A percentile compares a stretch with the other conserved stretches of the same genome.
Evolutionary conservation across 1,140 invertebrate genomes (phyloP).

Genomic region (Aporrectodea caliginosa): DNA sequence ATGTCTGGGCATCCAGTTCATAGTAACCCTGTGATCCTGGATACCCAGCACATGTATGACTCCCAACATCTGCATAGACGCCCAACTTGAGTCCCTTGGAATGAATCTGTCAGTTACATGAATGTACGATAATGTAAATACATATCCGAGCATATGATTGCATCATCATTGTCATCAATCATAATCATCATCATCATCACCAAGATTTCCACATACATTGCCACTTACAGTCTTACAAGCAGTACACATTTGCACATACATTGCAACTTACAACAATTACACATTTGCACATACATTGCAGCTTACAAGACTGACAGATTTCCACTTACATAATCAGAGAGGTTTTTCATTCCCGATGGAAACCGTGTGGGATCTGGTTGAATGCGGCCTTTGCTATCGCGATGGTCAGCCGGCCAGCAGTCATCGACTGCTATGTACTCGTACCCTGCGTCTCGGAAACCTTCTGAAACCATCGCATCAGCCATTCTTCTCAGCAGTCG

Average conservation of each 20-base stretch:
- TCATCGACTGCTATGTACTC: slow-evolving; percentile 89
- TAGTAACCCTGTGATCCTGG: slow-evolving; percentile 84
- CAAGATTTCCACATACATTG: too few relatives aligned
- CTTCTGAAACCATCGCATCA: slow-evolving; percentile 80
- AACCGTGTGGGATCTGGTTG: slow-evolving; percentile 68
- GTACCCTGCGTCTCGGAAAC: slow-evolving; percentile 81
- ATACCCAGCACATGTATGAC: slow-evolving; percentile 85
- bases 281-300: too few relatives aligned
- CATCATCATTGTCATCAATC: too few relatives aligned
- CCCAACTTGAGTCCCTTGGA: slow-evolving; percentile 89
- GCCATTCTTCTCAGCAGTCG: slow-evolving; percentile 83
- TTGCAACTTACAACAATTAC: too few relatives aligned
- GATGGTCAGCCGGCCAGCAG: slow-evolving; percentile 81
- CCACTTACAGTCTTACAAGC: too few relatives aligned
- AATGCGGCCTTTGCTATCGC: slow-evolving; percentile 70
- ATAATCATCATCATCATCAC: too few relatives aligned
- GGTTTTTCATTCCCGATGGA: slow-evolving; percentile 33
- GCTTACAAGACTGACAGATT: too few relatives aligned
- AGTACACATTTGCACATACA: too few relatives aligned
- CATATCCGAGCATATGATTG: too few relatives aligned
- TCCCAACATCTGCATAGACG: slow-evolving; percentile 95
- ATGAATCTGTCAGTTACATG: too few relatives aligned
- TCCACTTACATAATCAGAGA: slow-evolving; percentile 60
- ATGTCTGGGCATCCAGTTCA: slow-evolving; percentile 78
- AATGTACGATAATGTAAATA: not conserved